Evolutionary conservation across 2,888 invertebrate genomes (phyloP), one percentile per base, ranked within the genome.

Genomic region (Eueremaeus valkanovi): DNA sequence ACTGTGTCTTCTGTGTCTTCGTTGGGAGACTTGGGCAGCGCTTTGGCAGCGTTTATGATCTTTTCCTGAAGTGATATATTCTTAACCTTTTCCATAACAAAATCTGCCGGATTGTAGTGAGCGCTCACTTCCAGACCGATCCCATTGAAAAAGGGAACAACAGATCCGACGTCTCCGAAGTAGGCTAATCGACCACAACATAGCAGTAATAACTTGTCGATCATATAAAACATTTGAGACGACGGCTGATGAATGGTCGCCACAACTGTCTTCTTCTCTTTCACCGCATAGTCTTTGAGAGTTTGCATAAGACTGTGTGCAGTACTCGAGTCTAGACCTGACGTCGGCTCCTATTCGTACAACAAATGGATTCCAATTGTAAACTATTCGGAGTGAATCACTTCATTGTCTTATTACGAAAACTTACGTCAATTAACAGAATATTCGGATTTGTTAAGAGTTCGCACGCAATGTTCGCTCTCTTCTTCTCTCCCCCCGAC

Each of bases 91-190:
- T 91, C 90, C 87, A 91, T 84, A 81, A 90, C 89, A 82, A 90
- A 91, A 83, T 92, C 92, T n/a, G 92, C 92, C 72, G 91, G 91
- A 85, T 92, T 92, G 82, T 91, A 92, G 82, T 91, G 89, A 5
- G 89, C 89, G 82, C 89, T 87, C 79, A 91, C 88, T 78, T 87
- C 86, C 76, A 91, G 86, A 74, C 90, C 90, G 76, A 91, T 87
- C 77, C 86, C 86, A 79, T 87, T 87, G 82, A 92, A 92, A 82
- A 90, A 90, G 79, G 88, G 87, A 58, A 90, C 88, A 75, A 91
- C 89, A 82, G 88, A 88, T 78, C 87, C 85, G 31, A 89, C 88
- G 79, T 89, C 88, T 13, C 92, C 92, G 82, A 89, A 91, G 82
- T 91, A 92, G 1, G 90, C 91, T 27, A 40, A 61, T 16, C 55